Percentiles rank a stretch among this genome's conserved stretches.
phyloP scores from a whole-genome alignment of 2,797 vertebrate species.

The Centropyge bicolor region DNA sequence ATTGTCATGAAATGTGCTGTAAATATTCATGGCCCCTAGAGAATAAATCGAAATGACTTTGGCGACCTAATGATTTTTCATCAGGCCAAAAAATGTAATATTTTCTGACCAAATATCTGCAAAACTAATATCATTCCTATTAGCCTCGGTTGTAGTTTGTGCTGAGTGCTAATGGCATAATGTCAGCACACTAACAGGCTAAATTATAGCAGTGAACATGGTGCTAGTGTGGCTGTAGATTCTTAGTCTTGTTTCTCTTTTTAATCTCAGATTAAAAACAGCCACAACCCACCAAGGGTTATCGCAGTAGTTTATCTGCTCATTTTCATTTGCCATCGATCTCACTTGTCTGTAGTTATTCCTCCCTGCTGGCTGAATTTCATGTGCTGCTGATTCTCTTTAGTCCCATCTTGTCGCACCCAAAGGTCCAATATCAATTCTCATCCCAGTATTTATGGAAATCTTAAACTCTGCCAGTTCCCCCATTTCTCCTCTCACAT shows the following conservation, averaged over 20 bases:
- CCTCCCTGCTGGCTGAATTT: constrained; percentile 1
- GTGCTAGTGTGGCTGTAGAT: no score
- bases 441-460: constrained; percentile 7
- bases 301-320: neutral
- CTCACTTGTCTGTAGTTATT: constrained; percentile 2
- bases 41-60: neutral
- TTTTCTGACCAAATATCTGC: neutral
- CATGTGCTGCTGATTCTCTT: constrained; percentile 6
- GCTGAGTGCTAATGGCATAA: neutral
- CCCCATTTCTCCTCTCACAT: neutral
- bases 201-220: neutral
- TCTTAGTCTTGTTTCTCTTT: no score
- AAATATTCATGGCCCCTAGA: neutral
- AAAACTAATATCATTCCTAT: neutral
- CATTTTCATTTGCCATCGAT: neutral
- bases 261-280: neutral
- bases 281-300: neutral
- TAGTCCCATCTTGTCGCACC: neutral
- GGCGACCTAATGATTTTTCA: neutral
- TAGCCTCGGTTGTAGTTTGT: neutral
- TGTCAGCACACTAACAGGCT: neutral
- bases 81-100: neutral
- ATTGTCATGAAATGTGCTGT: no score
- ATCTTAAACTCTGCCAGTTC: neutral
- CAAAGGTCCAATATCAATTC: constrained; percentile 3